Evolutionary conservation across 2,888 invertebrate species (phyloP), one percentile per base, ranked within the genome.

Genomic region (Drosophila melanosoma): DNA sequence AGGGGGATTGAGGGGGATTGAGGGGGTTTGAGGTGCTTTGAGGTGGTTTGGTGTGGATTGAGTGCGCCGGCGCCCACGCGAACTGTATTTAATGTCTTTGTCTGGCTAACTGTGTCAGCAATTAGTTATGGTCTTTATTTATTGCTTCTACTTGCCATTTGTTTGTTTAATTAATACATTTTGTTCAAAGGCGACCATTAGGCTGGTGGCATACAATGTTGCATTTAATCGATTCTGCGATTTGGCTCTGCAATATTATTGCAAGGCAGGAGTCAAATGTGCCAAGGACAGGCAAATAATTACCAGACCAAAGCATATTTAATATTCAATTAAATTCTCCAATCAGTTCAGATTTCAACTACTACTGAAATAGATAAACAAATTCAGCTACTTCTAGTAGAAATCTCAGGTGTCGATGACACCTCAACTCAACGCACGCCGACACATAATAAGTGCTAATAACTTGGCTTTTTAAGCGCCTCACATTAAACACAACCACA

Each of bases 41-140:
- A 29, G 29, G 29, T 6, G 29, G 29, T 29, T 29, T 29, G 29
- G 29, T 29, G 23, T 54, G 12, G 40, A 33, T 45, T 33, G 61
- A 57, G 42, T 68, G 73, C 64, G 74, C 62, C 69, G 86, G 82
- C 85, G 88, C 85, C 85, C 88, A 85, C 85, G 71, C 74, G 67
- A 76, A 64, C 42, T 63, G 64, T 71, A 57, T 74, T 76, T 81
- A 85, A 71, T 82, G 79, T 79, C 69, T 76, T 87, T 84, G 83
- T 87, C 86, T 74, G 68, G 75, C 83, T 75, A 83, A 87, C 88
- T 85, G 86, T 87, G 85, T 87, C 85, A 88, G 88, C 85, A 88
- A 85, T 85, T 87, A 87, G 88, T 85, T 87, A 69, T 74, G 80
- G 72, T 70, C 75, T 73, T 85, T 88, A 85, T 85, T 85, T 88